A percentile compares a stretch with the other conserved stretches of the same genome.
These are phyloP conservation scores for Cyclophora punctaria DNA, from an alignment of 2,888 invertebrate species.

Conservation along the genomic window DNA sequence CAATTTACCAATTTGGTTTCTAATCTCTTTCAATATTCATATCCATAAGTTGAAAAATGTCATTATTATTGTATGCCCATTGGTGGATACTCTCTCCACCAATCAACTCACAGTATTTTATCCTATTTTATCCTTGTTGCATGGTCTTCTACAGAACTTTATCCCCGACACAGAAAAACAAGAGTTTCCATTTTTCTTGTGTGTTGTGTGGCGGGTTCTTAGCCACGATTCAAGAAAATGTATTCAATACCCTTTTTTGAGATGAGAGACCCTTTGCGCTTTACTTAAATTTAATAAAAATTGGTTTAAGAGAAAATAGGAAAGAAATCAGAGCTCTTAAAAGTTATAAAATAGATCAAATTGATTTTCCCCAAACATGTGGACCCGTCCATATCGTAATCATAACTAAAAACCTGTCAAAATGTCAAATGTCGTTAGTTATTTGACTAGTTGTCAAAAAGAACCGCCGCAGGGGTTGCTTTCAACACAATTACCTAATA, in stretches of 20 bases:
- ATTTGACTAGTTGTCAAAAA: slow-evolving; percentile 66
- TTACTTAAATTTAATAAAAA: not conserved
- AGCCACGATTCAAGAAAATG: not conserved
- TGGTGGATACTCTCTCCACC: too few relatives aligned
- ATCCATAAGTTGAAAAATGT: too few relatives aligned
- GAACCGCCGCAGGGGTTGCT: slow-evolving; percentile 27
- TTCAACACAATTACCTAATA: slow-evolving; percentile 18
- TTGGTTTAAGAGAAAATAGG: not conserved
- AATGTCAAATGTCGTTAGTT: slow-evolving; percentile 46
- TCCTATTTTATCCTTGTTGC: too few relatives aligned
- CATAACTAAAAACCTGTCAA: slow-evolving; percentile 33
- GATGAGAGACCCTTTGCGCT: not conserved
- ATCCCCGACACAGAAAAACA: too few relatives aligned
- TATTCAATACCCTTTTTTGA: not conserved
- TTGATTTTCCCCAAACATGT: not conserved
- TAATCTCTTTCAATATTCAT: not conserved
- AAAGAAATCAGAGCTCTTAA: too few relatives aligned
- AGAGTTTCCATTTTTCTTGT: too few relatives aligned
- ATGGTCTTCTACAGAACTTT: too few relatives aligned
- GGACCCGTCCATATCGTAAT: slow-evolving; percentile 22
- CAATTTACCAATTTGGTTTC: slow-evolving; percentile 16
- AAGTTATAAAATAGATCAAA: too few relatives aligned
- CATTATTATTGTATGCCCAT: too few relatives aligned
- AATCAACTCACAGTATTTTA: too few relatives aligned
- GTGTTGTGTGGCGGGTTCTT: too few relatives aligned